A percentile compares a stretch with the other conserved stretches of the same genome.
These are phyloP conservation scores for Anser brachyrhynchus DNA, from an alignment of 2,113 vertebrate genomes.

Conservation along the genomic window DNA sequence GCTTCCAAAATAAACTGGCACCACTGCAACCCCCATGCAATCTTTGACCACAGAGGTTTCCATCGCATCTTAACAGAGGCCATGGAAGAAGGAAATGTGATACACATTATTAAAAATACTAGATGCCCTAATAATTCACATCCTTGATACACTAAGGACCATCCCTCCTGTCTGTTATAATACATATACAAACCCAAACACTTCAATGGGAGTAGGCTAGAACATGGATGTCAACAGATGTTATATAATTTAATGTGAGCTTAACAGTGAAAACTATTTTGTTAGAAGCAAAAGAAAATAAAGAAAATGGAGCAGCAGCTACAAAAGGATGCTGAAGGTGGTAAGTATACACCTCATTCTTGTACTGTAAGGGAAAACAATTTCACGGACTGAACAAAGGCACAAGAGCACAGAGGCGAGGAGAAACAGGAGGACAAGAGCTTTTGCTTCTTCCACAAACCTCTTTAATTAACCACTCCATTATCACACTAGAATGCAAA, in stretches of 20 bases:
- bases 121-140: neutral
- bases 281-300: neutral
- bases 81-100: neutral
- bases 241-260: neutral
- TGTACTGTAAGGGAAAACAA: neutral
- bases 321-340: neutral
- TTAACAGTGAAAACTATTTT: neutral
- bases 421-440: neutral
- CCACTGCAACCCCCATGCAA: neutral
- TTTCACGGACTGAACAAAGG: neutral
- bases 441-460: neutral
- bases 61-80: neutral
- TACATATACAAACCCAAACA: neutral
- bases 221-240: neutral
- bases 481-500: neutral
- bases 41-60: neutral
- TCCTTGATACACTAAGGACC: neutral
- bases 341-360: rapidly evolving
- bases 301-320: neutral
- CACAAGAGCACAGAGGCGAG: neutral
- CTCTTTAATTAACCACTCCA: slow-evolving; percentile 4
- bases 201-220: neutral
- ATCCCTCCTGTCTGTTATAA: neutral
- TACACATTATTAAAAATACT: neutral
- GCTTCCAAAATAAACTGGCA: neutral